phyloP scores from a whole-genome alignment of 2,888 invertebrate genomes.

The Agonopterix arenella region DNA sequence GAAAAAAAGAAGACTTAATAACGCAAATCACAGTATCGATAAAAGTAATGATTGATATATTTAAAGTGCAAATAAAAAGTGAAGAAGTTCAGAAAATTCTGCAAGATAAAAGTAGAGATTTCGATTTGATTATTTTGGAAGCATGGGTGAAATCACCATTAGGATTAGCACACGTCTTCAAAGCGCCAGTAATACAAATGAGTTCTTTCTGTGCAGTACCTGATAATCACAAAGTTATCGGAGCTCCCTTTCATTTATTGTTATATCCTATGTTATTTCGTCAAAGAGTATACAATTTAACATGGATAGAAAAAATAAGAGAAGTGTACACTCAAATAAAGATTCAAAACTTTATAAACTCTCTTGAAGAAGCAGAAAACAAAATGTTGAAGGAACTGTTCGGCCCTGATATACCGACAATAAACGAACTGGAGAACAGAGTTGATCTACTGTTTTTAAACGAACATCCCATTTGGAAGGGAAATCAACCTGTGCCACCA shows the following conservation, averaged over 20 bases:
- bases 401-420: constrained; percentile 16
- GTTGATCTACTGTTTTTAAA: constrained; percentile 46
- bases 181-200: too few relatives aligned
- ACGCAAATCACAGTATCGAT: too few relatives aligned
- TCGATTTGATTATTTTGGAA: too few relatives aligned
- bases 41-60: too few relatives aligned
- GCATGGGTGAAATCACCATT: too few relatives aligned
- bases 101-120: too few relatives aligned
- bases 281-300: constrained; percentile 19
- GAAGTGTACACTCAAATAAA: constrained; percentile 9
- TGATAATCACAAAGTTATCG: too few relatives aligned
- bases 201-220: too few relatives aligned
- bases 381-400: constrained; percentile 18
- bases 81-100: too few relatives aligned
- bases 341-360: neutral
- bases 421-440: constrained; percentile 27
- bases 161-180: too few relatives aligned
- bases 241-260: constrained; percentile 22
- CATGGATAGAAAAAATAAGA: constrained; percentile 16
- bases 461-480: constrained; percentile 39
- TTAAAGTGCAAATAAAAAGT: too few relatives aligned
- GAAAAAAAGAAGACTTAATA: too few relatives aligned
- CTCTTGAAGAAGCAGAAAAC: constrained; percentile 10
- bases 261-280: constrained; percentile 22
- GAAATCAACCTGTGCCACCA: constrained; percentile 46